Evolutionary conservation across 2,797 vertebrate genomes (phyloP).

Genomic region (Clamator glandarius): DNA sequence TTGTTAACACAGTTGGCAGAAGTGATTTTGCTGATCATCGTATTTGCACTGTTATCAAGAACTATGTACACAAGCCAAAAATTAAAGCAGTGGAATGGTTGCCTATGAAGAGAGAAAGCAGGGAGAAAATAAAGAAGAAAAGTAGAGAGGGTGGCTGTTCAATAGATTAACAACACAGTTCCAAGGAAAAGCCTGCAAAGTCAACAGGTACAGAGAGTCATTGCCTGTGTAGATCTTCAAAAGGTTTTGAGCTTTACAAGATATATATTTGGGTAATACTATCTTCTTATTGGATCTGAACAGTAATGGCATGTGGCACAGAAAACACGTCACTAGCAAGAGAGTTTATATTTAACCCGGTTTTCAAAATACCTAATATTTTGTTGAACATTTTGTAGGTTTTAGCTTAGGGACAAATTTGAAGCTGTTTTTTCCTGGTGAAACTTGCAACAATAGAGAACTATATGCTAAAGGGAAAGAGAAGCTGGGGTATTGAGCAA

Average conservation of each 20-base stretch:
- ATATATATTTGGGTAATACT: slow-evolving; percentile 46
- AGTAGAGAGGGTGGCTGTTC: not conserved
- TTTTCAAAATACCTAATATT: slow-evolving; percentile 74
- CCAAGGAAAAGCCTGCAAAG: slow-evolving; percentile 38
- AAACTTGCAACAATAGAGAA: slow-evolving; percentile 68
- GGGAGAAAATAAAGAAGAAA: not conserved
- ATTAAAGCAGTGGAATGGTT: not conserved
- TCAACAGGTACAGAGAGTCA: slow-evolving; percentile 17
- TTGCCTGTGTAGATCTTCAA: slow-evolving; percentile 29
- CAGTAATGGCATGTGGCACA: slow-evolving; percentile 4
- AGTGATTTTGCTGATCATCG: slow-evolving; percentile 2
- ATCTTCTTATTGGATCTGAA: slow-evolving; percentile 49
- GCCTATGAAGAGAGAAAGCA: not conserved
- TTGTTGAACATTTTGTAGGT: slow-evolving; percentile 73
- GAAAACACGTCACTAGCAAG: slow-evolving; percentile 49
- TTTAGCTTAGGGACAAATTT: slow-evolving; percentile 79
- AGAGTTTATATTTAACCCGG: slow-evolving; percentile 63
- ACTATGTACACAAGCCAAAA: not conserved
- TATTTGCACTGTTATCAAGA: not conserved
- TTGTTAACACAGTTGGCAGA: not conserved
- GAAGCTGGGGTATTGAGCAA: slow-evolving; percentile 67
- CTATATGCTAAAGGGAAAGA: slow-evolving; percentile 55
- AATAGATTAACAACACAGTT: slow-evolving; percentile 11
- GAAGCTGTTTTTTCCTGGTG: slow-evolving; percentile 70
- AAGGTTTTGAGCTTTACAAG: slow-evolving; percentile 57